Evolutionary conservation across 1,140 invertebrate genomes (phyloP).

Genomic region (Drosophila prosaltans): DNA sequence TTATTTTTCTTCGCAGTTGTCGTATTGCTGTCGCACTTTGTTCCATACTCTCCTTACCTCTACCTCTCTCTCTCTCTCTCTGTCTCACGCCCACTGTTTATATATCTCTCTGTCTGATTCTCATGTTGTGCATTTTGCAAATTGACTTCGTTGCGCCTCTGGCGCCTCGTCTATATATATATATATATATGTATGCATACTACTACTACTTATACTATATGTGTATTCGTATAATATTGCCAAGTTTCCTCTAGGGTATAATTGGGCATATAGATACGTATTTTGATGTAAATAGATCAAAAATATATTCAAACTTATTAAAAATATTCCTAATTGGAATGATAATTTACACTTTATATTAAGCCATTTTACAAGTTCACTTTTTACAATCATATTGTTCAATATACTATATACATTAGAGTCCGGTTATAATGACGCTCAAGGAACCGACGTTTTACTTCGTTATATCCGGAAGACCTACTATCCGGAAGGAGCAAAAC

Average conservation of each 20-base stretch:
- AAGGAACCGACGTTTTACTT: too few relatives aligned
- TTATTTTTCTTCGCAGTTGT: slow-evolving; percentile 47
- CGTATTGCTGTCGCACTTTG: slow-evolving; percentile 50
- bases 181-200: background rate
- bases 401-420: too few relatives aligned
- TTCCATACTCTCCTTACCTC: slow-evolving; percentile 15
- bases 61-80: background rate
- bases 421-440: too few relatives aligned
- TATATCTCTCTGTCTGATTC: background rate
- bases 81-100: slow-evolving; percentile 5
- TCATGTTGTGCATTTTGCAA: slow-evolving; percentile 57
- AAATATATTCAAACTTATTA: too few relatives aligned
- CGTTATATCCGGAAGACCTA: too few relatives aligned
- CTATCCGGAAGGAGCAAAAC: too few relatives aligned
- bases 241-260: background rate
- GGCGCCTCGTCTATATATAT: slow-evolving; percentile 12
- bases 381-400: too few relatives aligned
- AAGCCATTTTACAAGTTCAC: too few relatives aligned
- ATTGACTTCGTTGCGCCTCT: slow-evolving; percentile 44
- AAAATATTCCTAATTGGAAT: too few relatives aligned
- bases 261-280: background rate
- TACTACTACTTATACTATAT: background rate
- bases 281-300: too few relatives aligned
- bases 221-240: background rate
- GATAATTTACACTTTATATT: too few relatives aligned